Evolutionary conservation across 2,113 vertebrate species (phyloP), one percentile per base, ranked within the genome.

Genomic region (Oryzias curvinotus): DNA sequence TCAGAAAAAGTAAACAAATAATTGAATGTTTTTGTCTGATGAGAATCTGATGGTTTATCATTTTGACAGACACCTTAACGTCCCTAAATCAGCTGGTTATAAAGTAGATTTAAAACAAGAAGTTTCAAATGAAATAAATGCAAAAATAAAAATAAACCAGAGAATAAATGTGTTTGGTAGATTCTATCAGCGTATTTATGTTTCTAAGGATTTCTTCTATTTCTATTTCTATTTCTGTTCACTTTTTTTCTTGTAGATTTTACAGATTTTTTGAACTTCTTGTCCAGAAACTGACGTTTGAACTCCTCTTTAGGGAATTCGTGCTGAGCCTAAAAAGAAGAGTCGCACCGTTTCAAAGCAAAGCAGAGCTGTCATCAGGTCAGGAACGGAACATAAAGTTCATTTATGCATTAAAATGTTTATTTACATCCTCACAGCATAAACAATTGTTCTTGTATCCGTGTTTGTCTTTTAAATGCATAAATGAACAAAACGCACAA

Each of bases 281-380:
- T 23, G 21, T 23, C 3, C 26, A 57, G 13, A 15, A 13, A 30
- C n/a, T 52, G 16, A 53, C 23, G 5, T 19, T 18, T 45, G 16
- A 30, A 10, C 2, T 61, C 1, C 53, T 47, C 0, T 52, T 51
- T 50, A 82, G 80, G 48, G 36, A 25, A 5, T 5, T 30, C 14
- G 42, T 2, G 13, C 8, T 0, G 42, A 63, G 17, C 23, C 64
- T 16, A 62, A 53, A 1, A 30, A 56, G 13, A 30, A 25, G 19
- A 67, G 6, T 56, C 55, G 23, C 44, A 15, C 12, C 28, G 41
- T 18, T 14, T 7, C 4, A 30, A 62, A 56, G 28, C 14, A 52
- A 65, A 49, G 5, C 0, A 52, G 5, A 1, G 21, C 0, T 5
- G 0, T 28, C 19, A 53, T 50, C 65, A 62, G 68, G 68, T 63